Percentiles rank a stretch among this genome's conserved stretches.
phyloP scores from a whole-genome alignment of 2,113 vertebrate genomes.

The Pterocles burchelli region DNA sequence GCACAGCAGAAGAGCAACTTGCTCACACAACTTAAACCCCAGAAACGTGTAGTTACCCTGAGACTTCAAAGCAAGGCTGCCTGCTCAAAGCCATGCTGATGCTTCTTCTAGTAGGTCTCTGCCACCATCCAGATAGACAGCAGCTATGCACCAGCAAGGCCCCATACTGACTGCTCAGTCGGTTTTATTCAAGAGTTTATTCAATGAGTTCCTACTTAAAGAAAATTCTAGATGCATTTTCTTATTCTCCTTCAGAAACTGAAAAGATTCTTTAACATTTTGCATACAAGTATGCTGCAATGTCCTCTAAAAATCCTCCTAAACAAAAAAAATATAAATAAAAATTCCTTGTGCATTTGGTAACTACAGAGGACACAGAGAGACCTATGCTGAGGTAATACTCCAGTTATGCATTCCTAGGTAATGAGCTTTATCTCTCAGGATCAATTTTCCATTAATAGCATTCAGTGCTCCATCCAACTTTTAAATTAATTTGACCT shows the following conservation, averaged over 20 bases:
- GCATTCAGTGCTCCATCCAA: background rate
- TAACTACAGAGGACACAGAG: background rate
- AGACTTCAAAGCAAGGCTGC: background rate
- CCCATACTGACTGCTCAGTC: background rate
- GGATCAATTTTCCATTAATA: conserved; percentile 60
- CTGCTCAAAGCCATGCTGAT: background rate
- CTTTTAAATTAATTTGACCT: conserved; percentile 29
- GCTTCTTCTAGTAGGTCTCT: background rate
- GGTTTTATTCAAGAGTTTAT: background rate
- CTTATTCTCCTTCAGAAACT: background rate
- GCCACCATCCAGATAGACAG: background rate
- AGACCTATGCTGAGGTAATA: background rate
- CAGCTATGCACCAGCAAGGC: background rate
- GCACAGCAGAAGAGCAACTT: background rate
- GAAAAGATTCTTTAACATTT: background rate
- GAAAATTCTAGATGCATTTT: background rate
- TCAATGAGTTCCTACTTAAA: background rate
- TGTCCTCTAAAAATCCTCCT: background rate
- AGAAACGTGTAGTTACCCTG: background rate
- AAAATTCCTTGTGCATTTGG: background rate
- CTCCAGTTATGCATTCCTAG: conserved; percentile 5
- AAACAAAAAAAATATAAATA: too few species aligned
- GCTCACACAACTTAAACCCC: background rate
- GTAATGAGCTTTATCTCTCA: conserved; percentile 51
- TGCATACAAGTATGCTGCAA: background rate